These are phyloP conservation scores for Micrastur ruficollis DNA, from an alignment of 2,797 vertebrate species.

Conservation along the genomic window DNA sequence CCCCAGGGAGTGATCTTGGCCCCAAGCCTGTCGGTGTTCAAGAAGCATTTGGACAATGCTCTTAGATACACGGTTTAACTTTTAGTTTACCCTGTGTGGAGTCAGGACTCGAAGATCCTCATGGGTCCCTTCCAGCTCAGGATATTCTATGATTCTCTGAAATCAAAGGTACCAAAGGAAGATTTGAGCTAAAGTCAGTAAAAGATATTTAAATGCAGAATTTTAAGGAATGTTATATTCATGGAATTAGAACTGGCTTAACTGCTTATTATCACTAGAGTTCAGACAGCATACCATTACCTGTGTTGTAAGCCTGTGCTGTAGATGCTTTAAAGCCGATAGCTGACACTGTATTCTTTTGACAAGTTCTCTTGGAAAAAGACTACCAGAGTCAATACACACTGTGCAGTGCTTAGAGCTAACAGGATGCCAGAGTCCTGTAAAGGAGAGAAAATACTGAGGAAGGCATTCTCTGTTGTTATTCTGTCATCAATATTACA, in stretches of 20 bases:
- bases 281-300: slow-evolving; percentile 60
- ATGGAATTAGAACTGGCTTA: not conserved
- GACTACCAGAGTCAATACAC: not conserved
- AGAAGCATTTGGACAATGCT: not conserved
- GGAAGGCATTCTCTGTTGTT: not conserved
- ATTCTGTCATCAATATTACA: not conserved
- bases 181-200: not conserved
- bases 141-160: not conserved
- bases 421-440: not conserved
- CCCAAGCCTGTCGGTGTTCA: not conserved
- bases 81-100: not conserved
- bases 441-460: not conserved
- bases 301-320: slow-evolving; percentile 80
- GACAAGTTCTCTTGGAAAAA: slow-evolving; percentile 51
- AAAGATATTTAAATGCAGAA: not conserved
- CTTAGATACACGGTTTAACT: not conserved
- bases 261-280: not conserved
- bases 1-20: not conserved
- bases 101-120: not conserved
- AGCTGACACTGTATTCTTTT: slow-evolving; percentile 59
- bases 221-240: not conserved
- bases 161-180: not conserved
- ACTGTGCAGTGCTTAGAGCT: slow-evolving; percentile 2
- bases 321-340: slow-evolving; percentile 78
- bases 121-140: not conserved